These are phyloP conservation scores for Liasis olivaceus DNA, from an alignment of 2,797 vertebrate species.

Conservation along the genomic window DNA sequence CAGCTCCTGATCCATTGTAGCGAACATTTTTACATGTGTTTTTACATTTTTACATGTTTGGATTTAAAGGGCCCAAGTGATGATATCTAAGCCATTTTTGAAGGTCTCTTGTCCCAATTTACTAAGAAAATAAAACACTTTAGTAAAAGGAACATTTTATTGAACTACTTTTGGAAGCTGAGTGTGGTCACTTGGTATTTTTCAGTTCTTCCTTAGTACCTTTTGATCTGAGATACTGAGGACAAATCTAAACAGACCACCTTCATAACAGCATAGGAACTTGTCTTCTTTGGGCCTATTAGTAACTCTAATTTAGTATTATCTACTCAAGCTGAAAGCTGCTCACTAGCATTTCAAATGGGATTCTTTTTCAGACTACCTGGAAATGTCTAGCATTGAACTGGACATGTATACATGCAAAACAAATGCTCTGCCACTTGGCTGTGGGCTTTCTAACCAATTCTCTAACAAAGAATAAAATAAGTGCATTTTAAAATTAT, in stretches of 20 bases:
- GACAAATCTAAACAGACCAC: not conserved
- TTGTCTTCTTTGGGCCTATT: not conserved
- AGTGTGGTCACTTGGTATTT: not conserved
- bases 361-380: too few relatives aligned
- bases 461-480: too few relatives aligned
- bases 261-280: not conserved
- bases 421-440: not conserved
- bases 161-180: not conserved
- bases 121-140: not conserved
- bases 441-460: too few relatives aligned
- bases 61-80: not conserved
- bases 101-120: not conserved
- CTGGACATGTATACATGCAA: not conserved
- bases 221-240: not conserved
- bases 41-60: not conserved
- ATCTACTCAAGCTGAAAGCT: not conserved
- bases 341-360: not conserved
- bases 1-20: not conserved
- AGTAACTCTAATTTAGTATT: not conserved
- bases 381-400: not conserved
- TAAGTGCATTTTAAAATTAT: too few relatives aligned
- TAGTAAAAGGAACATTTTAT: not conserved
- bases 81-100: not conserved
- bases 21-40: not conserved
- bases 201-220: not conserved